Evolutionary conservation across 2,888 invertebrate genomes (phyloP), one percentile per base, ranked within the genome.

Genomic region (Megaustenia siamemsis): DNA sequence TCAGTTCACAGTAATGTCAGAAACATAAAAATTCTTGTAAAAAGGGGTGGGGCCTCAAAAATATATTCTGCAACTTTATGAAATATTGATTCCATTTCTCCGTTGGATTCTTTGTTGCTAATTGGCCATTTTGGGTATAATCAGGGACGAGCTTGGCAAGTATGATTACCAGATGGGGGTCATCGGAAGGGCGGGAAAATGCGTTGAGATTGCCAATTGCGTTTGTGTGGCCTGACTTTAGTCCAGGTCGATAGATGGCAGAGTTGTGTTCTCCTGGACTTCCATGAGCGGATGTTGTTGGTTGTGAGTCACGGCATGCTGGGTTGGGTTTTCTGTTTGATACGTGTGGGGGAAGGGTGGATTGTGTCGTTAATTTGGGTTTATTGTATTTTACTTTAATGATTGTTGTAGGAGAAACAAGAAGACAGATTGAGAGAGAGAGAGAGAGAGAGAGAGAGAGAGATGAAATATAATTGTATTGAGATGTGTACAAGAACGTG

Each of bases 381-480:
- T 49, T 6, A 49, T 15, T 10, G 49, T 49, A 6, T 6, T 6
- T 49, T 49, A 49, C 6, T 49, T 49, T 6, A 49, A 6, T 10
- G 49, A 49, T 15, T 49, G 49, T 10, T 10, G 10, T 10, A 15
- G 10, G 66, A 28, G 66, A 28, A 21, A 12, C 12, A 66, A 32
- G 21, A 24, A 66, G 24, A 21, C 24, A 66, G 32, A 66, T 8
- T 66, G 66, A 28, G 66, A 66, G 66, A 66, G 24, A 66, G 66
- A 66, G 66, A 66, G 66, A 66, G 66, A 66, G 66, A 66, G 66
- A 66, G 28, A 66, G 32, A 66, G 66, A 28, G 66, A 66, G 66
- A 66, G 66, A 66, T 8, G 21, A 32, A 66, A n/a, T n/a, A n/a
- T n/a, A n/a, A n/a, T n/a, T n/a, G n/a, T n/a, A n/a, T n/a, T n/a